Evolutionary conservation across 2,797 vertebrate species (phyloP), one percentile per base, ranked within the genome.

Genomic region (Echiichthys vipera): DNA sequence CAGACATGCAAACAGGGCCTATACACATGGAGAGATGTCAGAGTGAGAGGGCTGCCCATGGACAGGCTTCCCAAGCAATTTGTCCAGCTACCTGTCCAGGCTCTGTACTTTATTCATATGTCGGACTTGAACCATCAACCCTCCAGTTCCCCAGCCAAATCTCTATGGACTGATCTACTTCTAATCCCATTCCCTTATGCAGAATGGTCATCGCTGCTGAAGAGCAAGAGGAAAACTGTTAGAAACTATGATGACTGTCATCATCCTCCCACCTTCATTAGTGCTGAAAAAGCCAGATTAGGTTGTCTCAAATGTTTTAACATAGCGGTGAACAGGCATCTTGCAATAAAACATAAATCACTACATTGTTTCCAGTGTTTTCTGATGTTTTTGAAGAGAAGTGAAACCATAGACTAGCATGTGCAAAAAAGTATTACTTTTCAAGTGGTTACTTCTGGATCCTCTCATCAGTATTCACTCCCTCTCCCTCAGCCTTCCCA

Each of bases 381-480:
- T 37, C 47, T 22, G 1, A 30, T 71, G 39, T 27, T 51, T 58
- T 24, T 11, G 7, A 62, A 50, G 40, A 46, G 22, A 72, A 66
- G 20, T 53, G 22, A 81, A 65, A 63, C 37, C 68, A 71, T 42
- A 43, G n/a, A n/a, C n/a, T 4, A 18, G n/a, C 50, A 67, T 63
- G 62, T 54, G 27, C 30, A 45, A 78, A 59, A 72, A 75, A 74
- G 77, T 71, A 65, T 59, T 74, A 73, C 80, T 88, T 84, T 82
- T 66, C 25, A 2, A 57, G 63, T 40, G 56, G 82, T 42, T 84
- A 63, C 78, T 70, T 65, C 64, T 84, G 67, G 62, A 84, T 54
- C 53, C 10, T 59, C 76, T 84, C 81, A 91, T 92, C 89, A 87
- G 91, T 84, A 93, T 93, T 91, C 91, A 57, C 64, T 65, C 71